phyloP scores from a whole-genome alignment of 2,797 vertebrate species.

The Protonibea diacanthus region DNA sequence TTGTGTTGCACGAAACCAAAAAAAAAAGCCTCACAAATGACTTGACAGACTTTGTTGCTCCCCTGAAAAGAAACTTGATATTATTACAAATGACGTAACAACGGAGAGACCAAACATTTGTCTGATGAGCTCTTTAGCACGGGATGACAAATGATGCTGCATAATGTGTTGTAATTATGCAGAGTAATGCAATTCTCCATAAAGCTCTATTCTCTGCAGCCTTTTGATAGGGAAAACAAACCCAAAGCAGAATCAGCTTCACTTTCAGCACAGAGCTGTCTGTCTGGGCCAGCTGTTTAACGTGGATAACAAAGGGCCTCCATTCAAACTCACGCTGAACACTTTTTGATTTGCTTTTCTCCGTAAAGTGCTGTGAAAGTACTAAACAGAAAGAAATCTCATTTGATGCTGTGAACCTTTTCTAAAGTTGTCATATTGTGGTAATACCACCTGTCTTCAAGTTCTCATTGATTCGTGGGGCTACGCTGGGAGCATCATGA shows the following conservation, averaged over 20 bases:
- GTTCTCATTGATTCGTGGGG: neutral
- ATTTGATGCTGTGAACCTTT: slow-evolving; percentile 17
- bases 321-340: slow-evolving; percentile 45
- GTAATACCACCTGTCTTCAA: slow-evolving; percentile 17
- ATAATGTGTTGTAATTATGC: slow-evolving; percentile 82
- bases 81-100: slow-evolving; percentile 55
- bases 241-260: slow-evolving; percentile 58
- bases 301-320: slow-evolving; percentile 61
- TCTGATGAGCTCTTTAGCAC: slow-evolving; percentile 71
- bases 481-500: neutral
- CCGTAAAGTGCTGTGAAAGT: slow-evolving; percentile 16
- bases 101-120: slow-evolving; percentile 73
- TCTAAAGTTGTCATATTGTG: slow-evolving; percentile 1
- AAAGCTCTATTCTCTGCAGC: slow-evolving; percentile 75
- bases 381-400: neutral
- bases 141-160: slow-evolving; percentile 69
- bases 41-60: slow-evolving; percentile 43
- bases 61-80: slow-evolving; percentile 40
- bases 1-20: slow-evolving; percentile 11
- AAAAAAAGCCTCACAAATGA: slow-evolving; percentile 39
- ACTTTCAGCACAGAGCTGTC: slow-evolving; percentile 54
- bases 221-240: slow-evolving; percentile 75
- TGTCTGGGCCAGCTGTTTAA: slow-evolving; percentile 68
- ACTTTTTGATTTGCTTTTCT: slow-evolving; percentile 27
- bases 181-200: slow-evolving; percentile 66